phyloP scores from a whole-genome alignment of 1,140 invertebrate species.

The Coelopa frigida region DNA sequence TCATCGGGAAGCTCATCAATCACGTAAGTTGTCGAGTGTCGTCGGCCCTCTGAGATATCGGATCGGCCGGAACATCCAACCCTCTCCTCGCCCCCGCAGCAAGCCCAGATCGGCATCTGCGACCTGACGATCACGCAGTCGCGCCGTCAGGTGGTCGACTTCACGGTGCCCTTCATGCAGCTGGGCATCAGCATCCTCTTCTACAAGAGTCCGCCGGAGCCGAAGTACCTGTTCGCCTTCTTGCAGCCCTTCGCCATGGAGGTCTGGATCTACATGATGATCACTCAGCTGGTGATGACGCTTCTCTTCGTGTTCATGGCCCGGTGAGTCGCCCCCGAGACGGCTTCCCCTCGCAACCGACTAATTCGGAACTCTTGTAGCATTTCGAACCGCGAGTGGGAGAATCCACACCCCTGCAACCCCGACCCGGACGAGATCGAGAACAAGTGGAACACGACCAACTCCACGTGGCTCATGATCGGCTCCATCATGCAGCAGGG shows the following conservation, averaged over 20 bases:
- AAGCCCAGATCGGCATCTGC: slow-evolving; percentile 80
- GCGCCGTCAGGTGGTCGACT: slow-evolving; percentile 74
- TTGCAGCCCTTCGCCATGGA: slow-evolving; percentile 81
- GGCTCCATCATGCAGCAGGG: slow-evolving; percentile 78
- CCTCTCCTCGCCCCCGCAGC: slow-evolving; percentile 52
- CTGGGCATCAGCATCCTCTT: slow-evolving; percentile 81
- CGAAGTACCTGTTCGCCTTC: slow-evolving; percentile 86
- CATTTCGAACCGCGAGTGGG: slow-evolving; percentile 80
- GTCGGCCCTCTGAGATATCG: too few relatives aligned
- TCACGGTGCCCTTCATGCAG: slow-evolving; percentile 88
- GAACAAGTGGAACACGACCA: slow-evolving; percentile 70
- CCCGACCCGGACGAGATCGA: slow-evolving; percentile 64
- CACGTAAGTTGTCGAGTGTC: slow-evolving; percentile 52
- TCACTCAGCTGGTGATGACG: slow-evolving; percentile 88
- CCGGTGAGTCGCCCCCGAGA: slow-evolving; percentile 65
- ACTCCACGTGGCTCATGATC: slow-evolving; percentile 69
- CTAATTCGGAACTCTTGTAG: slow-evolving; percentile 43
- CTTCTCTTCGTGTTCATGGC: slow-evolving; percentile 84
- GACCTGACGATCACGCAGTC: slow-evolving; percentile 85
- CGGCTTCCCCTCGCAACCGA: not conserved
- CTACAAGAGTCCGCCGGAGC: slow-evolving; percentile 78
- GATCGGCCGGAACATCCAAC: slow-evolving; percentile 1
- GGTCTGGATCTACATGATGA: slow-evolving; percentile 93
- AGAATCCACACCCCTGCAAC: slow-evolving; percentile 69
- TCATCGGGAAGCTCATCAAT: slow-evolving; percentile 73